phyloP scores from a whole-genome alignment of 2,113 vertebrate genomes.

The Siniperca knerii region DNA sequence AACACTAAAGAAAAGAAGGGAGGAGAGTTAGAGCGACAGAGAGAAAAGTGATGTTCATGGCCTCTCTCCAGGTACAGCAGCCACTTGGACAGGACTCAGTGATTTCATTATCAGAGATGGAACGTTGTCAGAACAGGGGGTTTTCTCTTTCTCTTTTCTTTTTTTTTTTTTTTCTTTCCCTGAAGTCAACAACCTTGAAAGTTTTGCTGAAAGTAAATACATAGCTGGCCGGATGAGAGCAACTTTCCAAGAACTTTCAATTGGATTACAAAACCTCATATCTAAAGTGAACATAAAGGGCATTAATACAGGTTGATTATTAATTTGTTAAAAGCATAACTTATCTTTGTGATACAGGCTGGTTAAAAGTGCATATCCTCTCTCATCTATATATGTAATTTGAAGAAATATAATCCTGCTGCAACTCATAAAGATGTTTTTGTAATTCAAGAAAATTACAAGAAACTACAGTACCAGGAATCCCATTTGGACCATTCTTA shows the following conservation, averaged over 20 bases:
- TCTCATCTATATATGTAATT: neutral
- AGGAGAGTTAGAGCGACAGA: slow-evolving; percentile 15
- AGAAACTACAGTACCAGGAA: neutral
- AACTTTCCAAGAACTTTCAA: slow-evolving; percentile 13
- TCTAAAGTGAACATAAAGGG: neutral
- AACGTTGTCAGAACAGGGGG: slow-evolving; percentile 24
- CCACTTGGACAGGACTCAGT: slow-evolving; percentile 64
- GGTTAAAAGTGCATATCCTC: neutral
- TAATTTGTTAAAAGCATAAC: neutral
- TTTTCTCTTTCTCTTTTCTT: neutral
- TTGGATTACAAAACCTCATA: slow-evolving; percentile 20
- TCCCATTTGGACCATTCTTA: neutral
- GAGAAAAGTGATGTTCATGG: slow-evolving; percentile 62
- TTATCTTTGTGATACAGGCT: neutral
- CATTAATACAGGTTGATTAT: neutral
- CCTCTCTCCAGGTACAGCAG: slow-evolving; percentile 61
- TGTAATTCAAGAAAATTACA: neutral
- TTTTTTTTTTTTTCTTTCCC: neutral
- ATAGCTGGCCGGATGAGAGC: neutral
- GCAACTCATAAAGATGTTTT: neutral
- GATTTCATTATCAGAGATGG: slow-evolving; percentile 74
- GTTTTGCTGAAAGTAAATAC: slow-evolving; percentile 56
- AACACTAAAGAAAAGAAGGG: neutral
- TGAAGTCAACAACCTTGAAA: slow-evolving; percentile 74
- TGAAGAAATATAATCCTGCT: neutral